Evolutionary conservation across 2,797 vertebrate genomes (phyloP).

Genomic region (Ptychadena robeensis): DNA sequence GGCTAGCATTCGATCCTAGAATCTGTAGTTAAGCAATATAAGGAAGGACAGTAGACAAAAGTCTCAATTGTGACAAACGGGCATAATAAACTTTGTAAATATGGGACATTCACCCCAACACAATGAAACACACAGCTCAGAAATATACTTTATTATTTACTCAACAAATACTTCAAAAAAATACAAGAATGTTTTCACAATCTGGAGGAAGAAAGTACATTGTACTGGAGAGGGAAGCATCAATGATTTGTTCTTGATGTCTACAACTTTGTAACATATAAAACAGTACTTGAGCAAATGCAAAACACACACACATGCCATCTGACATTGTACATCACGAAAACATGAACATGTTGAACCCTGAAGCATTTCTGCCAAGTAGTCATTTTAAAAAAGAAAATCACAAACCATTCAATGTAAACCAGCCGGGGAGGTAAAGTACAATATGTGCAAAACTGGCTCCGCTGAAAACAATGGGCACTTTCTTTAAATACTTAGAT

Average conservation of each 20-base stretch:
- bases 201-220: not conserved
- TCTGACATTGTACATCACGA: not conserved
- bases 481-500: not conserved
- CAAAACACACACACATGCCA: not conserved
- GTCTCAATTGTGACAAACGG: no score
- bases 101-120: not conserved
- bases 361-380: not conserved
- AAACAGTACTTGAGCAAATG: not conserved
- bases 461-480: not conserved
- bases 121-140: not conserved
- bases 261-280: not conserved
- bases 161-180: conserved; percentile 3
- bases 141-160: conserved; percentile 43
- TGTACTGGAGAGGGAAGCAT: not conserved
- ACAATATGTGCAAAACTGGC: not conserved
- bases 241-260: not conserved
- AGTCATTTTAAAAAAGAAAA: not conserved
- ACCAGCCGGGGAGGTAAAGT: not conserved
- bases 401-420: not conserved
- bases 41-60: no score
- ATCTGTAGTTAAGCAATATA: no score
- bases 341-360: not conserved
- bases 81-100: not conserved
- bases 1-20: no score
- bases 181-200: not conserved